phyloP scores from a whole-genome alignment of 92 coral and sea anemone genomes.

The Palythoa grandiflora region DNA sequence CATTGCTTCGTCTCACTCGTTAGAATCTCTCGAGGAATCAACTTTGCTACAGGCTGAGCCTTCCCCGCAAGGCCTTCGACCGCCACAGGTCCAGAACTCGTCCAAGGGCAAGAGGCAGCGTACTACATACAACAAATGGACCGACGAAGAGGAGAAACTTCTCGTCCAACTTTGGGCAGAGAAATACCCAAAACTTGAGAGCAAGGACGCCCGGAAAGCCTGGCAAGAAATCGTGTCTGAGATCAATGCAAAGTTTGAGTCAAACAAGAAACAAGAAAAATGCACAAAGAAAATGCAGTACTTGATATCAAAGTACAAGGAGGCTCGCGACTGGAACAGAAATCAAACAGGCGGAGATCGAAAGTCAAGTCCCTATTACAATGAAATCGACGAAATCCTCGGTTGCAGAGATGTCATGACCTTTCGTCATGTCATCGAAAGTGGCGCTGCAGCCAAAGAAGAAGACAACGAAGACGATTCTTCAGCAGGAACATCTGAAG shows the following conservation, averaged over 20 bases:
- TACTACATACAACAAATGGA: constrained; percentile 50
- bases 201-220: constrained; percentile 49
- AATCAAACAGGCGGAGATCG: constrained; percentile 35
- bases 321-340: constrained; percentile 51
- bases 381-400: constrained; percentile 50
- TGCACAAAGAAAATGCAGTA: constrained; percentile 51
- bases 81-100: constrained; percentile 29
- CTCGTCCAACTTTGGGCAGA: constrained; percentile 61
- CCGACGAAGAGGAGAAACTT: constrained; percentile 45
- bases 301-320: constrained; percentile 50
- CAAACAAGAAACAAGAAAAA: constrained; percentile 45
- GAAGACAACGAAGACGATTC: constrained; percentile 20
- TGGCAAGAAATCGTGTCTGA: constrained; percentile 48
- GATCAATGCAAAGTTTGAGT: constrained; percentile 1
- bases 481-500: constrained; percentile 14
- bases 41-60: constrained; percentile 26
- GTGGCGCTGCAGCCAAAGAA: constrained; percentile 37
- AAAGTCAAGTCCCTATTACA: constrained; percentile 43
- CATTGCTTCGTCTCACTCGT: constrained; percentile 30
- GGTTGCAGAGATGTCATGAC: constrained; percentile 56
- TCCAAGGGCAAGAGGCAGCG: constrained; percentile 35
- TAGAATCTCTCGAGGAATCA: constrained; percentile 20
- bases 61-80: constrained; percentile 15
- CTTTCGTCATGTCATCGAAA: constrained; percentile 46
- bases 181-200: constrained; percentile 38